Conservation (phyloP, 1,140 invertebrate species). For the Brachionus plicatilis region DNA sequence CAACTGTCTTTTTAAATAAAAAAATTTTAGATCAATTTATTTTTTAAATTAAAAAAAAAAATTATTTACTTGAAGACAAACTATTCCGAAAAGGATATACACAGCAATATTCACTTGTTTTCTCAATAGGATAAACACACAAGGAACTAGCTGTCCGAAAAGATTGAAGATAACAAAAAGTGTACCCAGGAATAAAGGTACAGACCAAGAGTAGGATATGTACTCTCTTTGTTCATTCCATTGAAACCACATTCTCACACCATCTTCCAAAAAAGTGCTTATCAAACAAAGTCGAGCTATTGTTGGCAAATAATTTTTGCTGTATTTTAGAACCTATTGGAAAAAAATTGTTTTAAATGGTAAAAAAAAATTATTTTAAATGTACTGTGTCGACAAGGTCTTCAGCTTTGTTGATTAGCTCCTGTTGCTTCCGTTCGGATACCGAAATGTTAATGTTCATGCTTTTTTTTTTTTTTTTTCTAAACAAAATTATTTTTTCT, state of each 20-base stretch:
- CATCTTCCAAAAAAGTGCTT: conserved; percentile 98
- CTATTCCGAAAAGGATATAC: conserved; percentile 88
- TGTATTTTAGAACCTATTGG: conserved; percentile 45
- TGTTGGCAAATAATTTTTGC: conserved; percentile 88
- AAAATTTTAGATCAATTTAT: neutral
- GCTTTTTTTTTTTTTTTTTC: neutral
- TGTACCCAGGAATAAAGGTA: conserved; percentile 68
- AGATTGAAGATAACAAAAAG: conserved; percentile 90
- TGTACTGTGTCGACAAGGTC: conserved; percentile 35
- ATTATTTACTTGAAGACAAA: conserved; percentile 72
- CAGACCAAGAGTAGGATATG: conserved; percentile 62
- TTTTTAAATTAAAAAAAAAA: neutral
- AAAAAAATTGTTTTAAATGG: neutral
- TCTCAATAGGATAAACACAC: conserved; percentile 85
- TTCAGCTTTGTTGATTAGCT: conserved; percentile 31
- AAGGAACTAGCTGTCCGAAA: conserved; percentile 86
- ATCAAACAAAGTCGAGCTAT: conserved; percentile 93
- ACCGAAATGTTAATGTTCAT: conserved; percentile 32
- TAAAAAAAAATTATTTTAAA: too few relatives aligned
- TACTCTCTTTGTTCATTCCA: conserved; percentile 97
- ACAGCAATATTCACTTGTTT: conserved; percentile 89
- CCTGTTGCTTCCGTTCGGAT: conserved; percentile 38
- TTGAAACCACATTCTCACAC: conserved; percentile 96
- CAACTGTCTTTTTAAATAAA: conserved; percentile 72
- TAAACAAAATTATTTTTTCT: neutral